These are phyloP conservation scores for Ricordea florida DNA, from an alignment of 92 coral and sea anemone species.

Conservation along the genomic window DNA sequence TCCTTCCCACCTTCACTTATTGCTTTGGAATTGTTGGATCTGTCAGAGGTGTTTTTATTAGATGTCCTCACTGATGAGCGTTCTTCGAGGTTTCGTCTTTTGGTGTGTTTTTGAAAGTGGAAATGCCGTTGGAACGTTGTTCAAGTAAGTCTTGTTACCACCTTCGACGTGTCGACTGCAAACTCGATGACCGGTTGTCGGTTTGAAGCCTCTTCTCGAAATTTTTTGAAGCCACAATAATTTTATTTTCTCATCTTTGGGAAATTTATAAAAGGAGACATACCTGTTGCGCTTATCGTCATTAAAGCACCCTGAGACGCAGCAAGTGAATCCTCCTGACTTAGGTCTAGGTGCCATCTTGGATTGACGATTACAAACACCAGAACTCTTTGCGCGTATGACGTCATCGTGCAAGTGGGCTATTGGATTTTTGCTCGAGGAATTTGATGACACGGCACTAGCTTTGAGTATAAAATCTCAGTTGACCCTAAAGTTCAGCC, in stretches of 20 bases:
- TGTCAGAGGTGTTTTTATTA: background rate
- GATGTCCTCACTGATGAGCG: constrained; percentile 1
- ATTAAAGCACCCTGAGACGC: constrained; percentile 39
- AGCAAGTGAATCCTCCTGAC: constrained; percentile 48
- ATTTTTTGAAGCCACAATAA: constrained; percentile 15
- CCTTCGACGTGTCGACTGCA: constrained; percentile 54
- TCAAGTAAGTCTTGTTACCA: constrained; percentile 44
- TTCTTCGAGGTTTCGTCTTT: constrained; percentile 10
- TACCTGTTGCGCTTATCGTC: constrained; percentile 24
- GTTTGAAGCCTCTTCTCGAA: constrained; percentile 28
- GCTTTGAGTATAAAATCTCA: too few species aligned
- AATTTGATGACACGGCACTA: too few species aligned
- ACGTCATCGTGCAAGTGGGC: constrained; percentile 37
- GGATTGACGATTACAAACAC: constrained; percentile 16
- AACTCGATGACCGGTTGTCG: constrained; percentile 45
- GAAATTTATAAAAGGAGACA: constrained; percentile 37
- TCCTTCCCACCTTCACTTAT: background rate
- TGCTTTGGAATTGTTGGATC: background rate
- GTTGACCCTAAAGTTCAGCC: too few species aligned
- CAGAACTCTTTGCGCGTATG: constrained; percentile 26
- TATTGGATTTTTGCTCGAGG: background rate
- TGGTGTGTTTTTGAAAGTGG: constrained; percentile 34
- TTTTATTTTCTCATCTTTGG: constrained; percentile 19
- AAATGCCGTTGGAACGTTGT: constrained; percentile 28
- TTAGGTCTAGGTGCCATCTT: constrained; percentile 14